Evolutionary conservation across 2,888 invertebrate genomes (phyloP).

Genomic region (Lycia hirtaria): DNA sequence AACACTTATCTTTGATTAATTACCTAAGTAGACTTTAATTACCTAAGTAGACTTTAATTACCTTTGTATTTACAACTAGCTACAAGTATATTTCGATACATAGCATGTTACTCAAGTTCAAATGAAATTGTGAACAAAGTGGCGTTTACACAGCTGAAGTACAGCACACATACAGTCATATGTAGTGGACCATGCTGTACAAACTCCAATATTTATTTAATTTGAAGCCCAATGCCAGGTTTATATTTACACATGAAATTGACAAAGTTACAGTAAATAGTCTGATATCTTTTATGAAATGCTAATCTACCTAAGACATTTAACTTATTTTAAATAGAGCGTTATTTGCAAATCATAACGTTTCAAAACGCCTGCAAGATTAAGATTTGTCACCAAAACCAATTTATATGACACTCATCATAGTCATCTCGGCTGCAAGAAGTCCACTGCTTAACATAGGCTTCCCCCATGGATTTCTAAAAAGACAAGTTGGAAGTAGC

Average conservation of each 20-base stretch:
- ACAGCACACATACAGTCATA: conserved; percentile 15
- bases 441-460: too few species aligned
- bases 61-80: neutral
- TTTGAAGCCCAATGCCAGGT: neutral
- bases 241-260: neutral
- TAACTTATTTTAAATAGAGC: too few species aligned
- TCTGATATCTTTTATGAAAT: neutral
- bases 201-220: conserved; percentile 13
- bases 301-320: neutral
- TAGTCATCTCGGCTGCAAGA: too few species aligned
- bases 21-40: too few species aligned
- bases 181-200: neutral
- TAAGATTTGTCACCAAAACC: too few species aligned
- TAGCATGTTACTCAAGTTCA: conserved; percentile 21
- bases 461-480: too few species aligned
- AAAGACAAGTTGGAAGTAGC: too few species aligned
- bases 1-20: too few species aligned
- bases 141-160: conserved; percentile 18
- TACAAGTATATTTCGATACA: conserved; percentile 20
- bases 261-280: neutral
- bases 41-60: too few species aligned
- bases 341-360: too few species aligned
- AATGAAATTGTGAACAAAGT: conserved; percentile 11
- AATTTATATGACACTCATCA: too few species aligned
- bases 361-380: too few species aligned